phyloP scores from a whole-genome alignment of 2,797 vertebrate genomes.

The Poecilia gillii region DNA sequence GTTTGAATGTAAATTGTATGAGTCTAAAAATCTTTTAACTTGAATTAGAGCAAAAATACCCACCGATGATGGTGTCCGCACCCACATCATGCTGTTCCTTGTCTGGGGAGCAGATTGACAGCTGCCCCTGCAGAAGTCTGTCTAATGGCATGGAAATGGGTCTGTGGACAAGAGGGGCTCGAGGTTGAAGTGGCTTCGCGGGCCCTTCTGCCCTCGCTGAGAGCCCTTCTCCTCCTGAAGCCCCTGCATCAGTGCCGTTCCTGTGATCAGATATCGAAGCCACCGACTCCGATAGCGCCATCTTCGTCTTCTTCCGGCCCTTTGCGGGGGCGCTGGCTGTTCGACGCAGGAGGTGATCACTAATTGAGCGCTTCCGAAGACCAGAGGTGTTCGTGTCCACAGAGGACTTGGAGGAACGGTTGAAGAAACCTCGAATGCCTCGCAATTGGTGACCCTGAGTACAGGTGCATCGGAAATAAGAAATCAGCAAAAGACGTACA shows the following conservation, averaged over 20 bases:
- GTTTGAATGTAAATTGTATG: conserved; percentile 16
- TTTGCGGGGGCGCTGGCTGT: conserved; percentile 96
- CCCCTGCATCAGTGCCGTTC: conserved; percentile 50
- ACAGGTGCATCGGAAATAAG: conserved; percentile 5
- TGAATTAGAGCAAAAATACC: conserved; percentile 58
- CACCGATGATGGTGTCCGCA: conserved; percentile 83
- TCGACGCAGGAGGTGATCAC: conserved; percentile 91
- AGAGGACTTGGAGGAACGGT: conserved; percentile 85
- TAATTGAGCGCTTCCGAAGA: conserved; percentile 88
- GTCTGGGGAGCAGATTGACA: conserved; percentile 80
- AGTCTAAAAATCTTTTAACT: conserved; percentile 18
- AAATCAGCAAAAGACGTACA: background rate
- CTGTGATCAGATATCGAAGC: conserved; percentile 72
- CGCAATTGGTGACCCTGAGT: conserved; percentile 90
- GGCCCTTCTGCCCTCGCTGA: conserved; percentile 46
- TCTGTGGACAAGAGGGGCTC: conserved; percentile 81
- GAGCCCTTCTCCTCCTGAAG: conserved; percentile 59
- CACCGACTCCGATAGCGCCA: conserved; percentile 84
- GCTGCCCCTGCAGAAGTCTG: conserved; percentile 84
- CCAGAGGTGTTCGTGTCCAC: conserved; percentile 81
- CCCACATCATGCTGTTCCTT: conserved; percentile 71
- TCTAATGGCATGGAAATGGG: conserved; percentile 94
- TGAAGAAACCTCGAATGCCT: conserved; percentile 93
- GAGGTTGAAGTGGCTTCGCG: conserved; percentile 76
- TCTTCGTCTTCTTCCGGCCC: conserved; percentile 95